These are phyloP conservation scores for Mus caroli DNA, from an alignment of 2,797 vertebrate species.

Conservation along the genomic window DNA sequence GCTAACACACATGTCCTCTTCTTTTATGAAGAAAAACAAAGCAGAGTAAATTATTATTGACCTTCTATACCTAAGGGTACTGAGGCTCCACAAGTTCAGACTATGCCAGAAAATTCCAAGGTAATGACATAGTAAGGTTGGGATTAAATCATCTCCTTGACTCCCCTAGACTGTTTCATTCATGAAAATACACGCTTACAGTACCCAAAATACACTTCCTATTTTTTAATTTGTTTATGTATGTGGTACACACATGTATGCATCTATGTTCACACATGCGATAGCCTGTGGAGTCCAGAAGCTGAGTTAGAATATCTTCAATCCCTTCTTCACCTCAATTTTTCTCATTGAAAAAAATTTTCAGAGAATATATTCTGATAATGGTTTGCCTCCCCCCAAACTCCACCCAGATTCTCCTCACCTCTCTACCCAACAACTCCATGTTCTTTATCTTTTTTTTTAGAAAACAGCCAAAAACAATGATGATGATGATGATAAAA, in stretches of 20 bases:
- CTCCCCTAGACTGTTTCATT: not conserved
- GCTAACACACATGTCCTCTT: not conserved
- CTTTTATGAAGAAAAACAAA: constrained; percentile 43
- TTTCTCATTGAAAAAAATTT: not conserved
- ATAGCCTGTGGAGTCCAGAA: too few relatives aligned
- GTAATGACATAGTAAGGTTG: not conserved
- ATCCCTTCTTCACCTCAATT: not conserved
- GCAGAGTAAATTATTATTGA: not conserved
- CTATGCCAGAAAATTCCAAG: not conserved
- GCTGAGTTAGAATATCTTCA: not conserved
- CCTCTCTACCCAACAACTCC: not conserved
- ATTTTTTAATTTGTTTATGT: not conserved
- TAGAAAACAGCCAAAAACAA: not conserved
- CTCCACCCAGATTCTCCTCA: not conserved
- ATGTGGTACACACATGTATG: not conserved
- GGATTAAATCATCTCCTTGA: not conserved
- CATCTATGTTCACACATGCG: not conserved
- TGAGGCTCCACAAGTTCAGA: not conserved
- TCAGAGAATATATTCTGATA: not conserved
- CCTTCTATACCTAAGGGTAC: not conserved
- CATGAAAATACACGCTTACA: not conserved
- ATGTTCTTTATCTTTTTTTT: not conserved
- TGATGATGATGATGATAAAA: not conserved
- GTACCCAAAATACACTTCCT: not conserved
- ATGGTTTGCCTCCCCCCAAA: not conserved